Base-by-base conservation (phyloP, 2,797 vertebrate genomes). In the Otolemur crassicaudatus region DNA sequence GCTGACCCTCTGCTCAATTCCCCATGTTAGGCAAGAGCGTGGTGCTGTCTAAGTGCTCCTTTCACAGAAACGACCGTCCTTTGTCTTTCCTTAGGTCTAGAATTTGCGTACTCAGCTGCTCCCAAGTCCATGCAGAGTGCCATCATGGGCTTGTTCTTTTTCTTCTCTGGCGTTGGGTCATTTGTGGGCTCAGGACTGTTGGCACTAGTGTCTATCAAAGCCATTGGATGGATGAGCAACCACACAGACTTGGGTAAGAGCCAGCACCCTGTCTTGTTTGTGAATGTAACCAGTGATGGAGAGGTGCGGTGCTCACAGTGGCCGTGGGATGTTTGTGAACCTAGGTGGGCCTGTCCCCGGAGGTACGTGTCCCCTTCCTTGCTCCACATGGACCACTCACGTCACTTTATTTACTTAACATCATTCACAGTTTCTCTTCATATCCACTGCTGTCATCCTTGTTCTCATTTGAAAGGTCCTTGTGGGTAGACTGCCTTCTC, bases 101-200 rank as follows among this genome's bases (percentile, higher is more conserved):
- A 99, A 97, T 99, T 99, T 94, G 99, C 99, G 0, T 99, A 99
- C 96, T 99, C 99, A 1, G 99, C 99, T 1, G 99, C 99, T 23
- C 99, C 99, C 10, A 99, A 99, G 96, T 99, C 99, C 70, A 99
- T 99, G 99, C 99, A 99, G 99, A 99, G 99, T 27, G 99, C 99
- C 80, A 99, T 99, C 87, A 99, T 99, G 99, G 99, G 99, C 8
- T 98, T 99, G 23, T 99, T 99, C 98, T 99, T 99, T 94, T 99
- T 99, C 98, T 99, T 99, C 95, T 99, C 99, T 12, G 99, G 99
- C 1, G 98, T 99, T 1, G 99, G 99, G 8, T 99, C 99, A 0
- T 99, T 99, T 3, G 99, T 99, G 95, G 99, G 99, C 95, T 99
- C 99, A 0, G 99, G 99, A 0, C 97, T 99, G 93, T 94, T 99